phyloP scores from a whole-genome alignment of 2,797 vertebrate species.

The Aeoliscus strigatus region DNA sequence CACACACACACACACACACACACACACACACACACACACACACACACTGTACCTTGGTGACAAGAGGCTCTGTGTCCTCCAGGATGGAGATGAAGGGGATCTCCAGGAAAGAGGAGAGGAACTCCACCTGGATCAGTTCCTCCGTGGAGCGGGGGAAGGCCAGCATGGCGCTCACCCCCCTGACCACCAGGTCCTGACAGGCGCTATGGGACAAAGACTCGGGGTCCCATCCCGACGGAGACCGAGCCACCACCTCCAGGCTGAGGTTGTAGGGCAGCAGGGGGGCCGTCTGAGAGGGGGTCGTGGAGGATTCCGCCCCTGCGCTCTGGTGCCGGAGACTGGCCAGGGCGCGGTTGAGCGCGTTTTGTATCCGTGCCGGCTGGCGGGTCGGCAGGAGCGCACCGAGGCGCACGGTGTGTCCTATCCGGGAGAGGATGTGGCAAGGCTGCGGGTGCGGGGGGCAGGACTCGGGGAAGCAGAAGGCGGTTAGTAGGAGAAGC shows the following conservation, averaged over 20 bases:
- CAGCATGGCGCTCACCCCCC: constrained; percentile 84
- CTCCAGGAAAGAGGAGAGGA: constrained; percentile 85
- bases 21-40: neutral
- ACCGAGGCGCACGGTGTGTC: constrained; percentile 84
- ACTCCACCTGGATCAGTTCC: constrained; percentile 89
- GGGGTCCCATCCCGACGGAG: constrained; percentile 79
- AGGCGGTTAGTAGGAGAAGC: constrained; percentile 48
- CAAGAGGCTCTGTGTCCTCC: constrained; percentile 80
- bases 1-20: neutral
- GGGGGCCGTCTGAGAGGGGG: constrained; percentile 51
- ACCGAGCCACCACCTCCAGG: constrained; percentile 83
- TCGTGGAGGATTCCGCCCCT: constrained; percentile 48
- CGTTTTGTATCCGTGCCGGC: constrained; percentile 81
- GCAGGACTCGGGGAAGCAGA: constrained; percentile 66
- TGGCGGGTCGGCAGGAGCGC: constrained; percentile 81
- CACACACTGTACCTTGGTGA: constrained; percentile 75
- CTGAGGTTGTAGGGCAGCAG: constrained; percentile 85
- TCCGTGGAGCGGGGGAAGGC: constrained; percentile 85
- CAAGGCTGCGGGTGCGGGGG: constrained; percentile 83
- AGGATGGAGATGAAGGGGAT: constrained; percentile 89
- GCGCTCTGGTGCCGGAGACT: constrained; percentile 69
- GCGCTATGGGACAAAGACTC: constrained; percentile 82
- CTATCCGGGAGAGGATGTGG: constrained; percentile 75
- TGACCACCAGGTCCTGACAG: constrained; percentile 83
- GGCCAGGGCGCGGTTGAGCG: constrained; percentile 79